These are phyloP conservation scores for Corythornis madagascariensis DNA, from an alignment of 2,113 vertebrate genomes.

Conservation along the genomic window DNA sequence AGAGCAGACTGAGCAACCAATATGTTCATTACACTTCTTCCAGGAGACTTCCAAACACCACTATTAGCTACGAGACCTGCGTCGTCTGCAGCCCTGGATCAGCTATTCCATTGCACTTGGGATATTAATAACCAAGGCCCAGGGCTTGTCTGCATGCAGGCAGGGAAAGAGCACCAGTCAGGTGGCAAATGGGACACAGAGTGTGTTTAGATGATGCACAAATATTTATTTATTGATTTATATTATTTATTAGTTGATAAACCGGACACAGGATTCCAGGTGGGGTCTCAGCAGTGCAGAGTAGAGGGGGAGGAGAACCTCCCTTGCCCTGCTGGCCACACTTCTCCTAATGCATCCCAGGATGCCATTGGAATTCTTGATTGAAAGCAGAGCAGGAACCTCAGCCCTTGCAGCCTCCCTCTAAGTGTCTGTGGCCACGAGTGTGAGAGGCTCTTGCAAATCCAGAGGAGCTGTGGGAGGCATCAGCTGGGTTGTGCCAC, in stretches of 20 bases:
- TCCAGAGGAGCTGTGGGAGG: background rate
- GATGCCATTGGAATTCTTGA: too few relatives aligned
- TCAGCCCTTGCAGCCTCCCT: background rate
- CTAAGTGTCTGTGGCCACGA: background rate
- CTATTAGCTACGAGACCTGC: background rate
- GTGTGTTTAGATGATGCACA: background rate
- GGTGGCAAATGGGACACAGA: background rate
- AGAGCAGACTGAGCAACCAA: background rate
- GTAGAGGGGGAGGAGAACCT: too few relatives aligned
- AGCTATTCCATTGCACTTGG: background rate
- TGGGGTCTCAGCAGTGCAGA: too few relatives aligned
- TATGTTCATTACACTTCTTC: background rate
- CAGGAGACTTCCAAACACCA: background rate
- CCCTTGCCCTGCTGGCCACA: too few relatives aligned
- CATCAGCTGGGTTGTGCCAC: background rate
- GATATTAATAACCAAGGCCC: background rate
- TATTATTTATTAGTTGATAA: too few relatives aligned
- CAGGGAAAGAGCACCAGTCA: background rate
- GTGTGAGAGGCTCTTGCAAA: background rate
- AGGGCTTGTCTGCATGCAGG: background rate
- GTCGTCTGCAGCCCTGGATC: background rate
- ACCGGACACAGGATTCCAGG: too few relatives aligned
- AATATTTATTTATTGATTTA: too few relatives aligned
- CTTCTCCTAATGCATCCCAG: too few relatives aligned
- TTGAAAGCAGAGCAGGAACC: background rate